Evolutionary conservation across 1,140 invertebrate species (phyloP), one percentile per base, ranked within the genome.

Genomic region (Saxidomus purpurata): DNA sequence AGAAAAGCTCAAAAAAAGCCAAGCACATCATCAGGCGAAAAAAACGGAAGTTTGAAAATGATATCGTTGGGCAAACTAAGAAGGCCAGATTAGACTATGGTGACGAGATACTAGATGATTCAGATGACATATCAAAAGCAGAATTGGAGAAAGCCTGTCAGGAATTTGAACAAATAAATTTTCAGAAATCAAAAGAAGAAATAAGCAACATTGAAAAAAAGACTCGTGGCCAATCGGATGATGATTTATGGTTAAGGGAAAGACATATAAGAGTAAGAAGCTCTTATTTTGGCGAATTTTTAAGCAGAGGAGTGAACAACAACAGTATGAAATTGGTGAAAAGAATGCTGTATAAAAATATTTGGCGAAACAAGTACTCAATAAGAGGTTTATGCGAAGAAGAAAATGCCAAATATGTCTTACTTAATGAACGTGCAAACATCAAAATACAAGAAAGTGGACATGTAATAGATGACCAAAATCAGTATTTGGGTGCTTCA

Each of bases 201-300:
- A 74, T 74, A 74, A 15, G 0, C 1, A 25, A 6, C 1, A 74
- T 74, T 11, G 17, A 74, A 47, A 25, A 11, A 0, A 40, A 38
- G 4, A 22, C 69, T 8, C 13, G 19, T 3, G 36, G 19, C 6
- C 69, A 74, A n/a, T 38, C 0, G 6, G 25, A 11, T 1, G 38
- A 17, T 19, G 43, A 80, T 13, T 13, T 55, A 2, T 80, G 77
- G 43, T 55, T 22, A 52, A 80, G 9, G 0, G 77, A 80, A 52
- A 28, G 77, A 80, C 52, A 59, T n/a, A 25, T 25, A 13, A 28
- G 77, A 31, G 15, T 80, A 17, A 80, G 47, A 17, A 79, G 52
- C 55, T 80, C 77, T 17, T 31, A 55, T 34, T 80, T 80, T 59
- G 77, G 77, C 0, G 31, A 80, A 59, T 40, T 80, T 3, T 55